phyloP scores from a whole-genome alignment of 2,888 invertebrate genomes.

The Habroteleia sp. region DNA sequence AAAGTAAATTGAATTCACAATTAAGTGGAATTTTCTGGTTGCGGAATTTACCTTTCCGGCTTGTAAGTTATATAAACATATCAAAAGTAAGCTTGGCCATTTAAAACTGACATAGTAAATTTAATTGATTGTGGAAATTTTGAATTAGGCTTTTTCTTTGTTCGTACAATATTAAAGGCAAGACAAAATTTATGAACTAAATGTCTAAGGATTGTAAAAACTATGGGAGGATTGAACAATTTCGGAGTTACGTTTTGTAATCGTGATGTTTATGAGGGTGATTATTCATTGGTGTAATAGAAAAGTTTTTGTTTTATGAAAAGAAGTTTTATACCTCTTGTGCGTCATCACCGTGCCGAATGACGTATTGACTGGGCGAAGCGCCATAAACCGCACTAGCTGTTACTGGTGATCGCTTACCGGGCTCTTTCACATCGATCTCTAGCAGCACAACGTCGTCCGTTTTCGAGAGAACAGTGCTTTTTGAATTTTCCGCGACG shows the following conservation, averaged over 20 bases:
- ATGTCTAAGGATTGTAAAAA: background rate
- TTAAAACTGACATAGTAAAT: too few relatives aligned
- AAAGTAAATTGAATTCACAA: constrained; percentile 35
- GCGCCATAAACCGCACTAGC: constrained; percentile 74
- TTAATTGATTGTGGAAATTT: too few relatives aligned
- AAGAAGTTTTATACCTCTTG: constrained; percentile 73
- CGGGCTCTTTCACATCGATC: constrained; percentile 78
- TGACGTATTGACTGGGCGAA: constrained; percentile 75
- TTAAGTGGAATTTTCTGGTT: too few relatives aligned
- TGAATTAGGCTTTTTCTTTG: too few relatives aligned
- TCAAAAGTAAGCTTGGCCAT: too few relatives aligned
- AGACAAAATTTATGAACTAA: background rate
- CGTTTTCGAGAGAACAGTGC: constrained; percentile 63
- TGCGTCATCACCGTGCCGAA: constrained; percentile 75
- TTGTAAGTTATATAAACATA: too few relatives aligned
- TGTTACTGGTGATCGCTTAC: constrained; percentile 76
- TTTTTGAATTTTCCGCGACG: constrained; percentile 67
- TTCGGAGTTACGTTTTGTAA: background rate
- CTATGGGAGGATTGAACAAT: background rate
- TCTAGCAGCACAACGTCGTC: constrained; percentile 77
- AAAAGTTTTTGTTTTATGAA: constrained; percentile 33
- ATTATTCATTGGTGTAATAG: constrained; percentile 24
- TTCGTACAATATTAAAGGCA: too few relatives aligned
- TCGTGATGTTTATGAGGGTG: background rate
- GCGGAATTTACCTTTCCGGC: too few relatives aligned